Conservation (phyloP, 2,797 vertebrate species). For the Muscicapa comitata region DNA sequence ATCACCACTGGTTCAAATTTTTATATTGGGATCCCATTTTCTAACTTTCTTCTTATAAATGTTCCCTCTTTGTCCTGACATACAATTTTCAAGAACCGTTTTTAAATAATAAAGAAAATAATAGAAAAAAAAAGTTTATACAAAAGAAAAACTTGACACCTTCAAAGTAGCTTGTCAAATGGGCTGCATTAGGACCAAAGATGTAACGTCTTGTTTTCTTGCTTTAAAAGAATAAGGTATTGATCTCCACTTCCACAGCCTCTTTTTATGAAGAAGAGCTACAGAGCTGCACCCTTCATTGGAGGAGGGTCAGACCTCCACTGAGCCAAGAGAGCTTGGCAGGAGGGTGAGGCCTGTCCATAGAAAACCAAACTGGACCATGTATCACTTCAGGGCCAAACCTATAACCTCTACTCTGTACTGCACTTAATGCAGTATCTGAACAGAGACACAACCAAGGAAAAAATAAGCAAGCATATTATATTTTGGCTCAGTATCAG, state of each 20-base stretch:
- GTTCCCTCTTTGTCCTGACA: neutral
- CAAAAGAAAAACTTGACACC: neutral
- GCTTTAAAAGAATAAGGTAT: constrained; percentile 27
- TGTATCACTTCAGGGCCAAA: neutral
- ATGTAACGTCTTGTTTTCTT: constrained; percentile 21
- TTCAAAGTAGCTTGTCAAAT: constrained; percentile 27
- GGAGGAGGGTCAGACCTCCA: neutral
- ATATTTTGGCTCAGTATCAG: neutral
- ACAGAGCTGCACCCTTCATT: neutral
- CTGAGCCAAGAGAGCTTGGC: neutral
- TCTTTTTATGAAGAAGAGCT: neutral
- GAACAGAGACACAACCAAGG: neutral
- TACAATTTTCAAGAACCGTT: constrained; percentile 34
- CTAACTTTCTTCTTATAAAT: constrained; percentile 6
- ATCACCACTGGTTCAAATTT: constrained; percentile 18
- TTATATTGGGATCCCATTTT: constrained; percentile 46
- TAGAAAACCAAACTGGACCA: neutral
- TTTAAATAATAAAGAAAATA: constrained; percentile 25
- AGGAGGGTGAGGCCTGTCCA: neutral
- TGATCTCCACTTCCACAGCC: neutral
- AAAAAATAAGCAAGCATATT: neutral
- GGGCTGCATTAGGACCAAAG: constrained; percentile 60
- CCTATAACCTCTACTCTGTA: neutral
- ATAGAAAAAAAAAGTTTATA: neutral
- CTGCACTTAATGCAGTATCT: neutral